phyloP scores from a whole-genome alignment of 2,797 vertebrate species.

The Gymnoscopelus microlampas region DNA sequence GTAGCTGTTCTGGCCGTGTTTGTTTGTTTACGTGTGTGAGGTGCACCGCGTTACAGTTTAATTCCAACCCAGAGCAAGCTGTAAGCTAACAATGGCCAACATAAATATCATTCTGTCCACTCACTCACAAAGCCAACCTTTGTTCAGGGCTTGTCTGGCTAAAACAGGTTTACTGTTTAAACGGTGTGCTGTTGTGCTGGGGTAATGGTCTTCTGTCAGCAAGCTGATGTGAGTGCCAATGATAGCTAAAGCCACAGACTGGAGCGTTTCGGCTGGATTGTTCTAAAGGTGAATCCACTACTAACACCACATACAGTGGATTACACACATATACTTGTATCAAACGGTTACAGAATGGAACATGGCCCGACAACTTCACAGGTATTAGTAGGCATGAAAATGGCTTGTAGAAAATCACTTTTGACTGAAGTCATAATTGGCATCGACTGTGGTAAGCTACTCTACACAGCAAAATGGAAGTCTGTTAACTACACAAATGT shows the following conservation, averaged over 20 bases:
- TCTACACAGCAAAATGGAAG: no score
- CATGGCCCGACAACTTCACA: no score
- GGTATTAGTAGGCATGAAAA: no score
- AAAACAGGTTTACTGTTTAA: constrained; percentile 1
- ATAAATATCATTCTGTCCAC: constrained; percentile 21
- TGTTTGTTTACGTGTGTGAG: background rate
- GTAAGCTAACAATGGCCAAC: constrained; percentile 16
- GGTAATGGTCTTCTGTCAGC: constrained; percentile 44
- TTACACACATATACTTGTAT: background rate
- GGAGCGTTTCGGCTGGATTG: constrained; percentile 56
- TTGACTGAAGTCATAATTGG: no score
- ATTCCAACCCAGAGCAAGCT: constrained; percentile 10
- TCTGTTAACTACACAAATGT: no score
- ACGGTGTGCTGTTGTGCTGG: constrained; percentile 27
- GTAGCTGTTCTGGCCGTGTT: constrained; percentile 18
- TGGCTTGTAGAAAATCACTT: no score
- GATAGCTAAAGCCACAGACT: constrained; percentile 57
- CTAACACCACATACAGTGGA: constrained; percentile 57
- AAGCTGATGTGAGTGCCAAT: background rate
- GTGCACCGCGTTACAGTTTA: background rate
- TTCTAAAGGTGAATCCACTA: constrained; percentile 69
- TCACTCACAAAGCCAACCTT: constrained; percentile 19
- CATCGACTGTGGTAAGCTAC: no score
- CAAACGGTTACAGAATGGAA: no score
- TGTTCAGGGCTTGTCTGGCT: constrained; percentile 2